These are phyloP conservation scores for Heliconius cydno DNA, from an alignment of 2,888 invertebrate genomes.

Conservation along the genomic window DNA sequence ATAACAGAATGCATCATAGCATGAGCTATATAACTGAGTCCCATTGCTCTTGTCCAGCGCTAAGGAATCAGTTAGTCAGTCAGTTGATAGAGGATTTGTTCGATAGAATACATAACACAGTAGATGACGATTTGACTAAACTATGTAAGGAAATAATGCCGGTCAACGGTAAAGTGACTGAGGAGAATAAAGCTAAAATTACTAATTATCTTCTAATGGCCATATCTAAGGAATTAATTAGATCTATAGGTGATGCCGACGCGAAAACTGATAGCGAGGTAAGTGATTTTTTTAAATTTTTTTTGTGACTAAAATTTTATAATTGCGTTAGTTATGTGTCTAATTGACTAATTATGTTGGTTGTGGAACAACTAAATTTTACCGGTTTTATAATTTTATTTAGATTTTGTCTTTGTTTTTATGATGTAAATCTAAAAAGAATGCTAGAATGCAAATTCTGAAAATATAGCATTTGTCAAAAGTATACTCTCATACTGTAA, in stretches of 20 bases:
- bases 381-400: neutral
- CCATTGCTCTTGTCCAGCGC: constrained; percentile 75
- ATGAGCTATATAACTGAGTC: constrained; percentile 77
- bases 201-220: constrained; percentile 81
- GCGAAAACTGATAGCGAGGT: constrained; percentile 82
- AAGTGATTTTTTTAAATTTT: constrained; percentile 54
- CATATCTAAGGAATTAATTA: constrained; percentile 80
- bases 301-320: constrained; percentile 69
- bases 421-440: too few species aligned
- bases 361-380: constrained; percentile 54
- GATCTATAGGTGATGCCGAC: constrained; percentile 79
- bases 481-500: neutral
- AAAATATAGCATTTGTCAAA: neutral
- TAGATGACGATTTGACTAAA: constrained; percentile 72
- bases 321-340: constrained; percentile 58
- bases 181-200: constrained; percentile 79
- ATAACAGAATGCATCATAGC: constrained; percentile 78
- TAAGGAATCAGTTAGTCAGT: constrained; percentile 77
- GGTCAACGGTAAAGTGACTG: constrained; percentile 63
- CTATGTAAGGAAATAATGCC: constrained; percentile 71
- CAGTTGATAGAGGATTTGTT: constrained; percentile 78
- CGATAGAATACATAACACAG: constrained; percentile 73
- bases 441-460: too few species aligned
- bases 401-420: neutral
- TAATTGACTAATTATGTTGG: constrained; percentile 55